Evolutionary conservation across 1,140 invertebrate genomes (phyloP).

Genomic region (Anastatus disparis): DNA sequence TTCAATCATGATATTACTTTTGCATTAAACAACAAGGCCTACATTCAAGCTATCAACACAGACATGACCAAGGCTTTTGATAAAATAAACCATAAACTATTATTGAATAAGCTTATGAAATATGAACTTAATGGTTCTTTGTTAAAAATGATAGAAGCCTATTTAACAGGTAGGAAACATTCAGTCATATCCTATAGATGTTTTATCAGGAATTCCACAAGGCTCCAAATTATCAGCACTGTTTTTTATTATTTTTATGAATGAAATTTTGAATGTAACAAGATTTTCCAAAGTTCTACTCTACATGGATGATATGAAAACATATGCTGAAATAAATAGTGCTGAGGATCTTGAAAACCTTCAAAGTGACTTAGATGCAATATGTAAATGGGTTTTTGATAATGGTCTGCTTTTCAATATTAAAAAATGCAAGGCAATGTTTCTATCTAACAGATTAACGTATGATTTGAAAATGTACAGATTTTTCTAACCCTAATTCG

Average conservation of each 20-base stretch:
- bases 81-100: slow-evolving; percentile 33
- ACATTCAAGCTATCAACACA: slow-evolving; percentile 52
- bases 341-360: no score
- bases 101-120: slow-evolving; percentile 8
- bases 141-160: background rate
- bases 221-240: background rate
- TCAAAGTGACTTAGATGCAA: no score
- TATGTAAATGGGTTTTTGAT: background rate
- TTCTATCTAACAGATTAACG: no score
- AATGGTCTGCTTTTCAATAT: background rate
- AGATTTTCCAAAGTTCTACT: background rate
- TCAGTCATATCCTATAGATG: background rate
- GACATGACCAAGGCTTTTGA: slow-evolving; percentile 56
- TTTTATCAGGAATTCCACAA: background rate
- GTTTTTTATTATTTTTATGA: background rate
- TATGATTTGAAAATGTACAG: no score
- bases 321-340: no score
- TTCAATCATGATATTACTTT: slow-evolving; percentile 42
- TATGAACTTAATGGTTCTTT: slow-evolving; percentile 7
- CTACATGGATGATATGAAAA: no score
- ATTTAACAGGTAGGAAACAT: background rate
- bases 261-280: background rate
- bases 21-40: slow-evolving; percentile 41
- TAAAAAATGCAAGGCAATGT: background rate
- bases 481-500: no score